Conservation (phyloP, 2,797 vertebrate genomes). For the Clarias fuscus region DNA sequence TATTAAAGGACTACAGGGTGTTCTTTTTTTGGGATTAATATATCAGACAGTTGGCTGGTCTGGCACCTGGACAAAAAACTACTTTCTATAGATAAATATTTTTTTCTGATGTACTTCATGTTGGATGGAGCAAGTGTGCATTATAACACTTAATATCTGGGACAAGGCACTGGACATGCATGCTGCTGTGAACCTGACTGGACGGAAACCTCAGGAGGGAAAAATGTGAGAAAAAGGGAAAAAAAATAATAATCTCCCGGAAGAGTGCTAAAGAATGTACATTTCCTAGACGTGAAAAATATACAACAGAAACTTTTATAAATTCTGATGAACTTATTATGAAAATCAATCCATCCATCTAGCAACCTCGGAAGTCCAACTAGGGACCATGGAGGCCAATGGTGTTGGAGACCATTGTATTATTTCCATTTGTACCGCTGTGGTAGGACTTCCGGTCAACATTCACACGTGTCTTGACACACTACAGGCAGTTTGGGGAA, state of each 20-base stretch:
- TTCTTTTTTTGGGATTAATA: conserved; percentile 54
- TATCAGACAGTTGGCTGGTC: conserved; percentile 11
- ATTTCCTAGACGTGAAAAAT: conserved; percentile 11
- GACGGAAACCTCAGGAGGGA: not conserved
- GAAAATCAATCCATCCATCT: too few relatives aligned
- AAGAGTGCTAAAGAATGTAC: not conserved
- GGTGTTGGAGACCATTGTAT: too few relatives aligned
- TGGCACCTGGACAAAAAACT: conserved; percentile 20
- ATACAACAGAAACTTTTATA: not conserved
- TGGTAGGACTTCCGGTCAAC: too few relatives aligned
- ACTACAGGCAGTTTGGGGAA: too few relatives aligned
- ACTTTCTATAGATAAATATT: not conserved
- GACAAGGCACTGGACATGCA: not conserved
- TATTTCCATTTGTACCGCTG: too few relatives aligned
- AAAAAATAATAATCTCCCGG: conserved; percentile 1
- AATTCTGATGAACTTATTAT: not conserved
- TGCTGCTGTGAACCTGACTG: conserved; percentile 15
- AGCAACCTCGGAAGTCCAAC: too few relatives aligned
- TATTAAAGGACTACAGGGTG: conserved; percentile 53
- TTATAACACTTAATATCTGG: conserved; percentile 13
- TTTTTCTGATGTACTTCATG: conserved; percentile 21
- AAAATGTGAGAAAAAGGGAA: not conserved
- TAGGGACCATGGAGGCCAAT: too few relatives aligned
- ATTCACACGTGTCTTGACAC: too few relatives aligned
- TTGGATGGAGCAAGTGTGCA: not conserved